Evolutionary conservation across 2,888 invertebrate genomes (phyloP).

Genomic region (Stenotaenia linearis): DNA sequence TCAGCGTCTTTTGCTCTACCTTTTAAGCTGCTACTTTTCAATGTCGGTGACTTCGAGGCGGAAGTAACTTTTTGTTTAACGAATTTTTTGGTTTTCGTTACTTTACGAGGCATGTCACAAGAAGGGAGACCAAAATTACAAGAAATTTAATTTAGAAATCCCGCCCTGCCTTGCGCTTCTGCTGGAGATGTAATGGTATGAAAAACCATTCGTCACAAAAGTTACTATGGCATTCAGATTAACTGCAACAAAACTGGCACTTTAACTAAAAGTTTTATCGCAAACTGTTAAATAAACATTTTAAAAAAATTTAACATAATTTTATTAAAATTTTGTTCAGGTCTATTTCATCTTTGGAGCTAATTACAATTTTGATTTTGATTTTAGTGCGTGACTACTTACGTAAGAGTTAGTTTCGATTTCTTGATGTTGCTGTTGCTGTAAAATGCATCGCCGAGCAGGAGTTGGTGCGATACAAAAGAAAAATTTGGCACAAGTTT

Average conservation of each 20-base stretch:
- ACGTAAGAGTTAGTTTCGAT: background rate
- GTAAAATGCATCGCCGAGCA: conserved; percentile 67
- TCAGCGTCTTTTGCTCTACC: background rate
- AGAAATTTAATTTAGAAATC: background rate
- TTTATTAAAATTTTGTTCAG: too few relatives aligned
- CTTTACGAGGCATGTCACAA: background rate
- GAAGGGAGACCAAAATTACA: background rate
- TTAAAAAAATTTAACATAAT: too few relatives aligned
- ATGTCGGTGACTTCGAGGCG: too few relatives aligned
- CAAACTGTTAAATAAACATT: too few relatives aligned
- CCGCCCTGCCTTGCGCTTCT: background rate
- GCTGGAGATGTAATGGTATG: too few relatives aligned
- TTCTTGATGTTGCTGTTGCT: background rate
- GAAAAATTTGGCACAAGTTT: conserved; percentile 73
- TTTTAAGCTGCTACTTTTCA: too few relatives aligned
- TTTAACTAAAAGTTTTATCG: too few relatives aligned
- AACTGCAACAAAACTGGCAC: too few relatives aligned
- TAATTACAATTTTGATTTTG: background rate
- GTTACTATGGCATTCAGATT: too few relatives aligned
- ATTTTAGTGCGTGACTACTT: background rate
- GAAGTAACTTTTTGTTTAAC: too few relatives aligned
- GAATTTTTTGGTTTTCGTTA: background rate
- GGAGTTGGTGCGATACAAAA: conserved; percentile 87
- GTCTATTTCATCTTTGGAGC: too few relatives aligned
- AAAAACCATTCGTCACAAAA: too few relatives aligned